These are phyloP conservation scores for Bolborhynchus lineola DNA, from an alignment of 2,113 vertebrate species.

Conservation along the genomic window DNA sequence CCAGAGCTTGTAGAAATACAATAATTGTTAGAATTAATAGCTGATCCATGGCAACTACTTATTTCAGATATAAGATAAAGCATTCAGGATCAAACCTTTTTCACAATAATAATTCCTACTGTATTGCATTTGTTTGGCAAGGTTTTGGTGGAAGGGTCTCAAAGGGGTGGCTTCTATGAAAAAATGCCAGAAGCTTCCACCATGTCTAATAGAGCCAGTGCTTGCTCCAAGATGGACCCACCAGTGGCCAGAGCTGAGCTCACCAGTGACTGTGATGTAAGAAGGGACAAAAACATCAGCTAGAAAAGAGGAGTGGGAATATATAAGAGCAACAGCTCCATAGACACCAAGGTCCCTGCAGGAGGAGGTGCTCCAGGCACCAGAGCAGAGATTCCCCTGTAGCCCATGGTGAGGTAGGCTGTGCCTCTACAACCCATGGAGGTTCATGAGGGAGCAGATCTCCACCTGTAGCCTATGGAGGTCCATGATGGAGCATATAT, in stretches of 20 bases:
- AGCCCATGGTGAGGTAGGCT: not conserved
- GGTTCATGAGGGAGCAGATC: too few relatives aligned
- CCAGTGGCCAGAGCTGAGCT: not conserved
- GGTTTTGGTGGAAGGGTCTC: not conserved
- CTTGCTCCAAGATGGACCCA: not conserved
- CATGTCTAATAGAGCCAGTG: not conserved
- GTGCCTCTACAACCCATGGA: not conserved
- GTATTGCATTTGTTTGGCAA: not conserved
- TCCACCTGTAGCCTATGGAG: not conserved
- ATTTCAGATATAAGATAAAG: not conserved
- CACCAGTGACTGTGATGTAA: not conserved
- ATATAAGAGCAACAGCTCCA: not conserved
- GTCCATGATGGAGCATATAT: too few relatives aligned
- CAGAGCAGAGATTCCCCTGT: not conserved
- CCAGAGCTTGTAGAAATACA: not conserved
- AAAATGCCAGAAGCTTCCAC: not conserved
- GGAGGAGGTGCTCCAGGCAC: not conserved
- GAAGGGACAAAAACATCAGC: not conserved
- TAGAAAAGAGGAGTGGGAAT: not conserved
- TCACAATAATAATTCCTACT: not conserved
- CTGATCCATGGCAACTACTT: not conserved
- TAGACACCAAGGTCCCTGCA: not conserved
- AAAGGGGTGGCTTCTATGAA: not conserved
- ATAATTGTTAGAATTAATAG: not conserved
- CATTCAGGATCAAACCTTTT: not conserved